Conservation (phyloP, 2,113 vertebrate genomes). For the Fregata magnificens region DNA sequence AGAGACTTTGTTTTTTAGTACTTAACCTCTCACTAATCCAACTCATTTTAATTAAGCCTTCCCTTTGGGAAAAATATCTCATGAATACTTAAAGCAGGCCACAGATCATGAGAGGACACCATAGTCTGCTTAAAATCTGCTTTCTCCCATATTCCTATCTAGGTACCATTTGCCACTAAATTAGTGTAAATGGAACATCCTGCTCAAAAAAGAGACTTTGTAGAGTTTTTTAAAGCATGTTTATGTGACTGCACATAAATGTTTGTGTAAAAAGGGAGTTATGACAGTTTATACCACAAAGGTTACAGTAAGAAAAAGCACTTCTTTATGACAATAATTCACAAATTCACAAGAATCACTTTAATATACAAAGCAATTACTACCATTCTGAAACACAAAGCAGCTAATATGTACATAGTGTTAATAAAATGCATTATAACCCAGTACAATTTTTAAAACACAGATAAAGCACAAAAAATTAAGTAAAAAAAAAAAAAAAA, state of each 20-base stretch:
- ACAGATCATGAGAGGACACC: neutral
- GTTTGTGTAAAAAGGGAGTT: constrained; percentile 83
- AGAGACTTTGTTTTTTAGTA: neutral
- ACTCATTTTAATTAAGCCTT: neutral
- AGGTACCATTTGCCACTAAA: neutral
- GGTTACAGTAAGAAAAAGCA: constrained; percentile 85
- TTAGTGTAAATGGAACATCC: neutral
- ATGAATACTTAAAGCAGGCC: neutral
- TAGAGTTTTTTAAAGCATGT: constrained; percentile 79
- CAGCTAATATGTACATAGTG: constrained; percentile 83
- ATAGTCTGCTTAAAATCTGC: neutral
- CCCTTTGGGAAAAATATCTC: neutral
- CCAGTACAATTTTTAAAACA: constrained; percentile 72
- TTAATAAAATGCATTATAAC: constrained; percentile 83
- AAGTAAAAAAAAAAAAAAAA: constrained; percentile 39
- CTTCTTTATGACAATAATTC: constrained; percentile 81
- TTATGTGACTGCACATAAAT: constrained; percentile 83
- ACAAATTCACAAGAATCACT: constrained; percentile 85
- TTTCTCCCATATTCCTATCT: neutral
- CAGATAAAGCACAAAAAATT: constrained; percentile 72
- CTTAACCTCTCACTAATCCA: neutral
- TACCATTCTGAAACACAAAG: constrained; percentile 83
- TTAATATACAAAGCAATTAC: constrained; percentile 85
- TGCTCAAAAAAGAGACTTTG: constrained; percentile 72
- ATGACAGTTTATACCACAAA: constrained; percentile 84